These are phyloP conservation scores for Idaea aversata DNA, from an alignment of 2,888 invertebrate species.

Conservation along the genomic window DNA sequence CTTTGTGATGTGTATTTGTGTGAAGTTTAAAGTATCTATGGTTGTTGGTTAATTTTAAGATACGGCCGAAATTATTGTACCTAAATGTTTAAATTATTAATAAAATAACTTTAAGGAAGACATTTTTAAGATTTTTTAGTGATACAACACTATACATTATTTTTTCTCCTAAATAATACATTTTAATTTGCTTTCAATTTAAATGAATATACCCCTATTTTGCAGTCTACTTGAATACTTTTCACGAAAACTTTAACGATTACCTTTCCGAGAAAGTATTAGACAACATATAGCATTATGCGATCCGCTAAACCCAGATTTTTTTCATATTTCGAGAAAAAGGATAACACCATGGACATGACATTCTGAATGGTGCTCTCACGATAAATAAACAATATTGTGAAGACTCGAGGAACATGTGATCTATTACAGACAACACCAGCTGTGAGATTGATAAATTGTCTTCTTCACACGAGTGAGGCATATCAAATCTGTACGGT, in stretches of 20 bases:
- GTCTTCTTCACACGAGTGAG: conserved; percentile 21
- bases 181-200: neutral
- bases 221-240: too few species aligned
- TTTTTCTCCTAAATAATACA: neutral
- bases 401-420: conserved; percentile 24
- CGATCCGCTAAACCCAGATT: too few species aligned
- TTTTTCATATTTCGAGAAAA: too few species aligned
- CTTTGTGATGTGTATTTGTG: conserved; percentile 11
- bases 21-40: neutral
- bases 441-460: conserved; percentile 32
- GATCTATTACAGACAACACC: conserved; percentile 17
- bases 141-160: too few species aligned
- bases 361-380: neutral
- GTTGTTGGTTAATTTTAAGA: conserved; percentile 8
- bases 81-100: neutral
- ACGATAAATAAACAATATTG: conserved; percentile 6
- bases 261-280: too few species aligned
- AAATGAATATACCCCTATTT: too few species aligned
- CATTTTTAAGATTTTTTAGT: neutral
- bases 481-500: conserved; percentile 13
- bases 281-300: too few species aligned
- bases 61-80: conserved; percentile 7
- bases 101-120: neutral
- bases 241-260: too few species aligned
- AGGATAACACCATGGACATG: neutral